Conservation (phyloP, 2,113 vertebrate species). For the Sula dactylatra region DNA sequence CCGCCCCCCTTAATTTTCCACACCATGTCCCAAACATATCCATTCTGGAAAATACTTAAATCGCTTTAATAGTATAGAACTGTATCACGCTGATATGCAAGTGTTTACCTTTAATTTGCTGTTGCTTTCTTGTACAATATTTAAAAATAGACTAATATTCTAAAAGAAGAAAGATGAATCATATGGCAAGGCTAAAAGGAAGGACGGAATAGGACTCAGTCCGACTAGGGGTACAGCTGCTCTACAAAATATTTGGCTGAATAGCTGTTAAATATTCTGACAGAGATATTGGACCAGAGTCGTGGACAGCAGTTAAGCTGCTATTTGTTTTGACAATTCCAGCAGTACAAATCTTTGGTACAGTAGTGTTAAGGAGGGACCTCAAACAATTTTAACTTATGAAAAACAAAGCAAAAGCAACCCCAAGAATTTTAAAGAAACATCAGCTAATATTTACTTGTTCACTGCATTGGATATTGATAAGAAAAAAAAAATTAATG, state of each 20-base stretch:
- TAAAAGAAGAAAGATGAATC: constrained; percentile 93
- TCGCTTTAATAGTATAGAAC: background rate
- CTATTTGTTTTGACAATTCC: constrained; percentile 70
- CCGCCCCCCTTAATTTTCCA: background rate
- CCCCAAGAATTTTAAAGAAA: background rate
- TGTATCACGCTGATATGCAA: background rate
- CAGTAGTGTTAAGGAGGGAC: background rate
- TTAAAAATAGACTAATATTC: constrained; percentile 91
- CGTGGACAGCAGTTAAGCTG: constrained; percentile 21
- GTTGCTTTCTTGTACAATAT: constrained; percentile 80
- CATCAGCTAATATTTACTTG: background rate
- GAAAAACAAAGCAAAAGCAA: background rate
- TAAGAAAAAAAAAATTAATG: background rate
- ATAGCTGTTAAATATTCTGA: constrained; percentile 83
- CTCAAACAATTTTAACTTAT: background rate
- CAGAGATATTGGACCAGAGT: constrained; percentile 45
- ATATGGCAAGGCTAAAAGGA: constrained; percentile 79
- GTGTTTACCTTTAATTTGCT: constrained; percentile 72
- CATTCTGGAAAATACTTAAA: background rate
- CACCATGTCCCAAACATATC: background rate
- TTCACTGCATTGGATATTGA: background rate
- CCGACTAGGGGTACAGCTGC: constrained; percentile 85
- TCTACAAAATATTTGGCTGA: constrained; percentile 79
- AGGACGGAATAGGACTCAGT: constrained; percentile 82
- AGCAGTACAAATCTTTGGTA: constrained; percentile 1